Evolutionary conservation across 1,140 invertebrate species (phyloP).

Genomic region (Tribolium madens): DNA sequence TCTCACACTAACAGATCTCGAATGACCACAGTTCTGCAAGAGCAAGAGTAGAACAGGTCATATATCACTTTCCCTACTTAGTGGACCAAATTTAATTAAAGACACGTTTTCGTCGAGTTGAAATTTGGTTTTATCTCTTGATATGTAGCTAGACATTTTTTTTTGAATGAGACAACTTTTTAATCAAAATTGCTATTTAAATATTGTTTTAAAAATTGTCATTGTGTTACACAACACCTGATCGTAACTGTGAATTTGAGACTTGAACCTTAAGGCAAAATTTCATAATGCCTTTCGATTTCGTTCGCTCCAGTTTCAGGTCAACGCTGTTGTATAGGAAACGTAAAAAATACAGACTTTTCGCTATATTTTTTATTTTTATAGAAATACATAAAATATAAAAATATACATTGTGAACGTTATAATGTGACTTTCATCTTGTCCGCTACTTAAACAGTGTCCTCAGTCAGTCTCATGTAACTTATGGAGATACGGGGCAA

Average conservation of each 20-base stretch:
- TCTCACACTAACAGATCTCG: not conserved
- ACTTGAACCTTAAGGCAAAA: constrained; percentile 7
- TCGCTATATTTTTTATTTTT: not conserved
- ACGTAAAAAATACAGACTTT: not conserved
- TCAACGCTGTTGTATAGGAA: constrained; percentile 6
- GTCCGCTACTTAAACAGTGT: not conserved
- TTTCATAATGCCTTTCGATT: constrained; percentile 44
- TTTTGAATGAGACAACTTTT: not conserved
- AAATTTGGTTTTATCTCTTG: not conserved
- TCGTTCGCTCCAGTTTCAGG: constrained; percentile 42
- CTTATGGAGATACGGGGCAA: constrained; percentile 29
- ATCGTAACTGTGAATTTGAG: constrained; percentile 14
- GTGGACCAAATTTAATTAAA: constrained; percentile 34
- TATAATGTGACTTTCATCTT: too few relatives aligned
- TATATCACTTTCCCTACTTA: constrained; percentile 45
- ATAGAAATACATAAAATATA: not conserved
- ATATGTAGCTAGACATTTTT: not conserved
- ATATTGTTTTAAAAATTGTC: not conserved
- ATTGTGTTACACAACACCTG: constrained; percentile 17
- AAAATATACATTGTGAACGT: not conserved
- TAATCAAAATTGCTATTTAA: not conserved
- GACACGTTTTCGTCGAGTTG: not conserved
- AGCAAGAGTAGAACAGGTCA: constrained; percentile 17
- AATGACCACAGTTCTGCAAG: constrained; percentile 24
- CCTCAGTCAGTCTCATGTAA: constrained; percentile 34